A percentile compares a stretch with the other conserved stretches of the same genome.
phyloP scores from a whole-genome alignment of 2,797 vertebrate genomes.

The Coracias cyanogaster region DNA sequence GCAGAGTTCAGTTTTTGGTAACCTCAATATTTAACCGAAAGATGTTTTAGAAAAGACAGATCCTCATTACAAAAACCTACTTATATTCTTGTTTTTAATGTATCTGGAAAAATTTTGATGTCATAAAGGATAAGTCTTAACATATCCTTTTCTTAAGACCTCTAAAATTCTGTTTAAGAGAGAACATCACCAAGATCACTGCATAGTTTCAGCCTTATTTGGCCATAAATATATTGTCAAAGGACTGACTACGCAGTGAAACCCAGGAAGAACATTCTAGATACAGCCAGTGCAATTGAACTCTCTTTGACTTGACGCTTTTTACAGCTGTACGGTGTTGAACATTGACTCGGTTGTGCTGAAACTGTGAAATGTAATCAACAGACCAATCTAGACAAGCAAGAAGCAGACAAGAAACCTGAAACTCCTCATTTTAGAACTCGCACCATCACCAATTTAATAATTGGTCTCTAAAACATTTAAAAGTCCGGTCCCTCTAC shows the following conservation, averaged over 20 bases:
- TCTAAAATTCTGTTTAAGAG: neutral
- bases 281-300: rapidly evolving
- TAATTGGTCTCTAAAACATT: neutral
- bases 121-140: neutral
- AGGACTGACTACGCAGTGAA: neutral
- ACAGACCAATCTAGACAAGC: neutral
- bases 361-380: neutral
- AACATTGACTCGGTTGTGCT: neutral
- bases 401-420: neutral
- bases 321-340: neutral
- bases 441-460: neutral
- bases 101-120: neutral
- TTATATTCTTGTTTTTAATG: neutral
- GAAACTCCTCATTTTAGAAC: neutral
- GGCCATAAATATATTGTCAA: neutral
- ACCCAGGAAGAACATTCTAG: rapidly evolving
- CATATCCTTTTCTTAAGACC: neutral
- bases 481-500: neutral
- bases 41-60: neutral
- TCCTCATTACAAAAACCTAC: neutral
- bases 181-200: neutral
- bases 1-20: neutral
- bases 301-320: neutral
- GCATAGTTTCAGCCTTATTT: neutral
- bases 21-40: neutral